Base-by-base conservation (phyloP, 2,797 vertebrate genomes). In the Picus viridis region DNA sequence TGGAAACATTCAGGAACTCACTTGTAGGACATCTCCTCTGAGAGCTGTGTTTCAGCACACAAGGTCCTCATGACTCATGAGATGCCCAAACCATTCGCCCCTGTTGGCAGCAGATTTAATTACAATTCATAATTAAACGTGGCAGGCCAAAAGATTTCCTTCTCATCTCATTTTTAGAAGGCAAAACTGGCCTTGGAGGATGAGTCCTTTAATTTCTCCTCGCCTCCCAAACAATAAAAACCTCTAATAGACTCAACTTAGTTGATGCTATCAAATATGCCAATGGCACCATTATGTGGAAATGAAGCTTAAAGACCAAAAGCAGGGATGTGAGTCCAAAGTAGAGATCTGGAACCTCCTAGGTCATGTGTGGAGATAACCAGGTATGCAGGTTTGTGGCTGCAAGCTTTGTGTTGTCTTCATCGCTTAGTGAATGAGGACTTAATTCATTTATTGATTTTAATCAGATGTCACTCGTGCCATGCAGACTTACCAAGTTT, bases 291-390 rank as follows among this genome's bases (percentile, higher is more conserved):
- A 30, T 15, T 65, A 13, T 6, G 4, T 6, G 26, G 39, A 65
- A 78, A 45, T 10, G 19, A 39, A 81, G 26, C 14, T 63, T 47
- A 41, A 81, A 54, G 11, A 49, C 14, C 49, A 79, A 41, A 86
- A 88, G 43, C 45, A 20, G 12, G 27, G 15, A 22, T 39, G 6
- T 26, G 49, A 30, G 1, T 13, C 71, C 57, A 64, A 79, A 45
- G 29, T 64, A 62, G 49, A 18, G 72, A 27, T 34, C 43, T 69
- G 64, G n/a, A 74, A 65, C 69, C 3, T 0, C 26, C 32, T 18
- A 57, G 34, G 56, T 62, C 51, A 41, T 0, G 2, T 1, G 0
- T 3, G 9, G 30, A 70, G 19, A 15, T 47, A 18, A n/a, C 58
- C 70, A 27, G 39, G 30, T 30, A 7, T 5, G 7, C 69, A 78